These are phyloP conservation scores for Rhagologus leucostigma DNA, from an alignment of 2,113 vertebrate species.

Conservation along the genomic window DNA sequence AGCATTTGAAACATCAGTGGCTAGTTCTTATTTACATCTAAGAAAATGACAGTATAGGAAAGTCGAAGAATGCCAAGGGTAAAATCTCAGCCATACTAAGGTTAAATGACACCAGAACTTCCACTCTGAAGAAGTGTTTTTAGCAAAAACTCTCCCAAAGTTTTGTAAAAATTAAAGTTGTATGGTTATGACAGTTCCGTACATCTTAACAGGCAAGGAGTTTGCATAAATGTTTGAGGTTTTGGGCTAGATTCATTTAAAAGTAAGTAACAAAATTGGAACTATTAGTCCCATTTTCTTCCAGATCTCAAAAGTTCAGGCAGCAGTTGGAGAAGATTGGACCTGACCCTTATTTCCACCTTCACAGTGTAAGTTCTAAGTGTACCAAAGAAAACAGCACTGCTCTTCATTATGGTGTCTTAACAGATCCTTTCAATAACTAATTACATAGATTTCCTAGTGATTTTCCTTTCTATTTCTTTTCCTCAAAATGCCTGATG, in stretches of 20 bases:
- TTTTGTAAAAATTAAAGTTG: not conserved
- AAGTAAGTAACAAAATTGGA: conserved; percentile 28
- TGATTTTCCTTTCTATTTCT: not conserved
- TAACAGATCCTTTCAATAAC: not conserved
- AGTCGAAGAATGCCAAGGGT: not conserved
- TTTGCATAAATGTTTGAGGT: conserved; percentile 2
- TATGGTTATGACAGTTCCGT: not conserved
- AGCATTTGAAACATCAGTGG: not conserved
- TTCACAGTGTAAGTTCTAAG: not conserved
- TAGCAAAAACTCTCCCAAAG: not conserved
- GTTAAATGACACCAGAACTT: not conserved
- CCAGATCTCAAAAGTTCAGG: not conserved
- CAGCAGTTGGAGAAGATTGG: not conserved
- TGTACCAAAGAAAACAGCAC: not conserved
- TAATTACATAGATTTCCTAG: not conserved
- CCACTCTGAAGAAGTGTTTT: not conserved
- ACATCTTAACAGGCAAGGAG: not conserved
- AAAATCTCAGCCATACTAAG: not conserved
- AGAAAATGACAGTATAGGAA: not conserved
- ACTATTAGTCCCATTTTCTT: not conserved
- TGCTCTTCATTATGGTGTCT: not conserved
- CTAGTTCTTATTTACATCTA: not conserved
- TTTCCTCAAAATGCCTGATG: not conserved
- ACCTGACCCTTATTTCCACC: not conserved
- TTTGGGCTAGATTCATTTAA: not conserved